phyloP scores from a whole-genome alignment of 1,140 invertebrate genomes.

The Steinernema khuongi region DNA sequence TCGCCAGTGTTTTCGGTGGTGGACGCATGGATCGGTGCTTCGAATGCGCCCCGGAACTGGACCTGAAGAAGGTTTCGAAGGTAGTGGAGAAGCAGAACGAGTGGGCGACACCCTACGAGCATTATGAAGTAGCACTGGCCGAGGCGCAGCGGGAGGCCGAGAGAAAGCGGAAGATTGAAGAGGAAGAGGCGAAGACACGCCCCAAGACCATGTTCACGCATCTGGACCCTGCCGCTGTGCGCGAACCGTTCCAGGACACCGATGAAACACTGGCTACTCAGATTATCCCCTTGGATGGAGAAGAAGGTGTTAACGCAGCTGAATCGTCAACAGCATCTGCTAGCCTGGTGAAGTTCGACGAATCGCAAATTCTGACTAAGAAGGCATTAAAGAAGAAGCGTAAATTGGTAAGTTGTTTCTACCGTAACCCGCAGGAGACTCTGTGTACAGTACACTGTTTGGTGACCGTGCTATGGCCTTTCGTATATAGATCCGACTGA shows the following conservation, averaged over 20 bases:
- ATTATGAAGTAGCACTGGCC: conserved; percentile 25
- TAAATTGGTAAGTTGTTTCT: conserved; percentile 13
- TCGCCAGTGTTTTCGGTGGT: neutral
- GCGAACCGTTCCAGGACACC: neutral
- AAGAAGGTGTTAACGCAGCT: neutral
- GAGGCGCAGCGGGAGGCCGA: conserved; percentile 17
- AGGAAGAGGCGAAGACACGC: conserved; percentile 21
- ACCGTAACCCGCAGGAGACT: neutral
- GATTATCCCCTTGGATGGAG: neutral
- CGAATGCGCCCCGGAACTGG: neutral
- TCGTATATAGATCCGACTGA: no score
- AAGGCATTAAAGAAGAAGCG: conserved; percentile 7
- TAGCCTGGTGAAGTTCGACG: neutral
- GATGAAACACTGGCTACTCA: neutral
- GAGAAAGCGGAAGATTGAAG: conserved; percentile 16
- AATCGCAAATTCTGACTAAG: conserved; percentile 16
- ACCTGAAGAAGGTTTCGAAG: neutral
- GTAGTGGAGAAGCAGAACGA: conserved; percentile 18
- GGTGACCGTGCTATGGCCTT: no score
- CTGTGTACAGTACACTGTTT: no score
- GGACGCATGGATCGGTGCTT: neutral
- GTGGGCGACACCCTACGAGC: conserved; percentile 36
- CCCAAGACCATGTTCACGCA: neutral
- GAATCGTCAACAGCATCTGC: neutral
- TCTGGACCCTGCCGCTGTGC: neutral